Base-by-base conservation (phyloP, 2,888 invertebrate genomes). In the Leucania comma region DNA sequence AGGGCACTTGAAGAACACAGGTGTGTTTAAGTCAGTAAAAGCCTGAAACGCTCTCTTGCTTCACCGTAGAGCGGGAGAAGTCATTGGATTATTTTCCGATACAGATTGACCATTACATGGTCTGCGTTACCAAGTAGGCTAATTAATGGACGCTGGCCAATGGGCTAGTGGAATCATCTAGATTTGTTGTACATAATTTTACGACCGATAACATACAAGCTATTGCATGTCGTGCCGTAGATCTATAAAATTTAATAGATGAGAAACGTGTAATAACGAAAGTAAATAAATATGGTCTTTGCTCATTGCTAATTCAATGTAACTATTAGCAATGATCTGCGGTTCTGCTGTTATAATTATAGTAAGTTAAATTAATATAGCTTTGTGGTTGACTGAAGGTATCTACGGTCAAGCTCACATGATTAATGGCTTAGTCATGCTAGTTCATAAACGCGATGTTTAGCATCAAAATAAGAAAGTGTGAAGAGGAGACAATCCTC, bases 141-240 rank as follows among this genome's bases (percentile, higher is more conserved):
- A 6, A n/a, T n/a, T n/a, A 51, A 51, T 32, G 4, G 22, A 75
- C 50, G 32, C 66, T 42, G n/a, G 46, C 48, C 46, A 70, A 42
- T 53, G 9, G 62, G 62, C 22, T 10, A 53, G 42, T 63, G 22
- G 72, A 70, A 48, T 35, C 29, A 63, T 75, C 51, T 59, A 54
- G 48, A 78, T 60, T 48, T 24, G 46, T 68, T 46, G 9, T 0
- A 53, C n/a, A 58, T 58, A 65, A 61, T 61, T 14, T 0, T 26
- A 20, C 10, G 17, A 32, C 14, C 77, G 57, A 77, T 70, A 54
- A 54, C 22, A 24, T 42, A 57, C 78, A 54, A 57, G 60, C 59
- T 48, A 75, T n/a, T 35, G 48, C 38, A 10, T 57, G 38, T 53
- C 71, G 78, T 77, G 78, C 14, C 50, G 17, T 26, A 63, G 42